Evolutionary conservation across 2,113 vertebrate genomes (phyloP).

Genomic region (Petroica traversi): DNA sequence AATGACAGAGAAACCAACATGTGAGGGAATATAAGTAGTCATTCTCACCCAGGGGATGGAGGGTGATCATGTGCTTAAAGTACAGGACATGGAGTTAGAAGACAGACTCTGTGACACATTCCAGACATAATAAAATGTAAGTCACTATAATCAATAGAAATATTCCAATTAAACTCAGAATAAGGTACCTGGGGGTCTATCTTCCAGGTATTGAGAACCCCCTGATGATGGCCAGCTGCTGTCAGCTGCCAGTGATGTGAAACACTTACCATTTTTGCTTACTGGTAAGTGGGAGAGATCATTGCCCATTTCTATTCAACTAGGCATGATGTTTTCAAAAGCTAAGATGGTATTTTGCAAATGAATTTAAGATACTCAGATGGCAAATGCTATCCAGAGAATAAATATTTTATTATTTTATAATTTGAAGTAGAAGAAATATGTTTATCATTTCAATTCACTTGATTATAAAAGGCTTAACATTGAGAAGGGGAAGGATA

Average conservation of each 20-base stretch:
- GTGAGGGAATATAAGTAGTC: neutral
- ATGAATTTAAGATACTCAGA: neutral
- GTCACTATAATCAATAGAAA: neutral
- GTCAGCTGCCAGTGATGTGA: neutral
- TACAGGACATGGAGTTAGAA: neutral
- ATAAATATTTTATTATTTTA: neutral
- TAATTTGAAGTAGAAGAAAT: neutral
- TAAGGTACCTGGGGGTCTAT: neutral
- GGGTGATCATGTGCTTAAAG: neutral
- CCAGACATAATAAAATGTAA: neutral
- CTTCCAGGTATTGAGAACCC: neutral
- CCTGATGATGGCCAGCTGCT: neutral
- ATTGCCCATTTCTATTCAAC: neutral
- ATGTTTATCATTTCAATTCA: neutral
- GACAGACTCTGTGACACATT: neutral
- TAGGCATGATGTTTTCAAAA: neutral
- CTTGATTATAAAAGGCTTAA: neutral
- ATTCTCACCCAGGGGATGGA: neutral
- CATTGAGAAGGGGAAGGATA: neutral
- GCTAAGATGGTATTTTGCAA: neutral
- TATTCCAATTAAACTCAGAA: neutral
- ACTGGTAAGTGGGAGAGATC: neutral
- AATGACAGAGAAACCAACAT: slow-evolving; percentile 27
- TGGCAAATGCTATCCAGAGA: neutral
- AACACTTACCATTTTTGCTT: neutral